phyloP scores from a whole-genome alignment of 2,113 vertebrate species.

The Synodontis membranacea region DNA sequence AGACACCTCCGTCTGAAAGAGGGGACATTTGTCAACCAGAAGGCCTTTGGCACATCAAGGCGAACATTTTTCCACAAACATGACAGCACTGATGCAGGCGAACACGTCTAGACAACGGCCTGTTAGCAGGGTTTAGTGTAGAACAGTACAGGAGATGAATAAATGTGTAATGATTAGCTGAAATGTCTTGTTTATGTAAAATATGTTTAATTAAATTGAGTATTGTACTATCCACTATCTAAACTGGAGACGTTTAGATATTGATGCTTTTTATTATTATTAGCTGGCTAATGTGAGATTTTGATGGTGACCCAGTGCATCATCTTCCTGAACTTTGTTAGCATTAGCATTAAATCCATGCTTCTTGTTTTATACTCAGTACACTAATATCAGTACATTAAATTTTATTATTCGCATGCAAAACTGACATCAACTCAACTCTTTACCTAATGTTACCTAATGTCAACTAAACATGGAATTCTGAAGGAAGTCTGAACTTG shows the following conservation, averaged over 20 bases:
- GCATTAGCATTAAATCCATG: not conserved
- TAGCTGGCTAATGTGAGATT: not conserved
- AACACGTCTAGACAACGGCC: not conserved
- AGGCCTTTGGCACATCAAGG: slow-evolving; percentile 3
- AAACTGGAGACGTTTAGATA: no score
- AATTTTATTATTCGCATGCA: not conserved
- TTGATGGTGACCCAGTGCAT: not conserved
- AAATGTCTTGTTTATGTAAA: not conserved
- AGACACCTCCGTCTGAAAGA: slow-evolving; percentile 35
- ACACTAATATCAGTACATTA: not conserved
- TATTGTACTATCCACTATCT: not conserved
- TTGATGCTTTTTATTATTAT: not conserved
- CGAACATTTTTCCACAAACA: not conserved
- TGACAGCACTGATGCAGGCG: not conserved
- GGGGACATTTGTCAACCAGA: slow-evolving; percentile 31
- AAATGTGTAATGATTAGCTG: not conserved
- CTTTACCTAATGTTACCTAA: not conserved
- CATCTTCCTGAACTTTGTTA: not conserved
- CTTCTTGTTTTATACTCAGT: not conserved
- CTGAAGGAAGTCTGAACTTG: no score
- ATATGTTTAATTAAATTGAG: not conserved
- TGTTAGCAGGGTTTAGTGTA: not conserved
- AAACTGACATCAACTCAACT: not conserved
- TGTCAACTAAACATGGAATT: no score
- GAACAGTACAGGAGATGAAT: not conserved